Base-by-base conservation (phyloP, 1,140 invertebrate genomes). In the Tetramorium simillimum region DNA sequence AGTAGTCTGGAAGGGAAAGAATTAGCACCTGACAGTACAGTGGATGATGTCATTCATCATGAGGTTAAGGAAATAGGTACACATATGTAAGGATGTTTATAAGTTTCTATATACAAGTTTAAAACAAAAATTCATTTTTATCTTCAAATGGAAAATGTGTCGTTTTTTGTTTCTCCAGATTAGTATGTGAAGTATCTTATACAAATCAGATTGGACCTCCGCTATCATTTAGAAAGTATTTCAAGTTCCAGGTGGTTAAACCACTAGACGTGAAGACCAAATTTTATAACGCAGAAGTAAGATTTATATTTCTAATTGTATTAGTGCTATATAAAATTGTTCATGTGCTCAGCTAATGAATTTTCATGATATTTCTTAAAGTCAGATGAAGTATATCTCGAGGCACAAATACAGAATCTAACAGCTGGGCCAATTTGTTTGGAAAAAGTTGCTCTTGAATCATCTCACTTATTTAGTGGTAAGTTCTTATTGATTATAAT, bases 251-350 rank as follows among this genome's bases (percentile, higher is more conserved):
- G 97, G 99, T 99, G 0, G 96, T 99, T 85, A 99, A 99, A 94
- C 99, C 99, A 60, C 95, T 99, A 16, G 99, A 99, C 97, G 99
- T 99, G 0, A 99, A 99, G 95, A 99, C 99, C 4, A 99, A 99
- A 94, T 99, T 99, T 95, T 99, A 99, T 93, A 99, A 99, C 96
- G 98, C 98, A 21, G 99, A 99, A 96, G 97, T 97, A 96, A 86
- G 40, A 77, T 56, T 60, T 85, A 80, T 28, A 37, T 85, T 63
- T 78, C 3, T 18, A 84, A n/a, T 80, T 75, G 16, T 62, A 77
- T 14, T 65, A 40, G 46, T 12, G 5, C 3, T 37, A 28, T 43
- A 14, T 14, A 53, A 12, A 1, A 43, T 28, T 77, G 12, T 86
- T 46, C 43, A 49, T 24, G 0, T 72, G 37, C 28, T 37, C 5